Base-by-base conservation (phyloP, 2,888 invertebrate species). In the Acleris literana region DNA sequence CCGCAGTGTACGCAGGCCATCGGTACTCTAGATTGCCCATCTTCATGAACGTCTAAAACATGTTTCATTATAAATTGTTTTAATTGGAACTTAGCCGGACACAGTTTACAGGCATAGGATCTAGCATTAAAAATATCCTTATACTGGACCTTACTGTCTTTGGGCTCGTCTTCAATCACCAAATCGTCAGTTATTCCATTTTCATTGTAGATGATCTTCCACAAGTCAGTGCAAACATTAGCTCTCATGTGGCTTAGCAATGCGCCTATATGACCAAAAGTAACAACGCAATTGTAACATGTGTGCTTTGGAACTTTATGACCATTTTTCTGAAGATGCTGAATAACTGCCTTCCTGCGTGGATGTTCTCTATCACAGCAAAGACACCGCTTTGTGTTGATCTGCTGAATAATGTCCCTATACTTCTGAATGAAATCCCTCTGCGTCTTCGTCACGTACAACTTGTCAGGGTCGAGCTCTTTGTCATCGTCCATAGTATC, bases 271-370 rank as follows among this genome's bases (percentile, higher is more conserved):
- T 93, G 93, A 5, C 86, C 87, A 69, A 94, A 94, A 0, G 94
- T 94, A 33, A 94, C 85, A 68, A 94, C 93, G 75, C 94, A 94
- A 76, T 94, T 94, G 72, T 94, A 94, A 74, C 94, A 94, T 0
- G 94, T 94, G 72, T 94, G 94, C 72, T 94, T 93, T 1, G 94
- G 94, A 58, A 94, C 94, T 83, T 92, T 92, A 68, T 90, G 87
- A 3, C 93, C 93, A 77, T 92, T 93, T 80, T 93, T 93, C 77
- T 93, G 93, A 64, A 93, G 80, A 75, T 93, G 93, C 69, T 93
- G 93, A 72, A 93, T 93, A 46, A 93, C 93, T 13, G 93, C 92
- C 76, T 93, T 93, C 65, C 93, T 81, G 2, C 93, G 86, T 2
- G 93, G 93, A 74, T 93, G 88, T 71, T 88, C 88, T 69, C 84